Conservation (phyloP, 2,113 vertebrate species). For the Oostethus manadensis region DNA sequence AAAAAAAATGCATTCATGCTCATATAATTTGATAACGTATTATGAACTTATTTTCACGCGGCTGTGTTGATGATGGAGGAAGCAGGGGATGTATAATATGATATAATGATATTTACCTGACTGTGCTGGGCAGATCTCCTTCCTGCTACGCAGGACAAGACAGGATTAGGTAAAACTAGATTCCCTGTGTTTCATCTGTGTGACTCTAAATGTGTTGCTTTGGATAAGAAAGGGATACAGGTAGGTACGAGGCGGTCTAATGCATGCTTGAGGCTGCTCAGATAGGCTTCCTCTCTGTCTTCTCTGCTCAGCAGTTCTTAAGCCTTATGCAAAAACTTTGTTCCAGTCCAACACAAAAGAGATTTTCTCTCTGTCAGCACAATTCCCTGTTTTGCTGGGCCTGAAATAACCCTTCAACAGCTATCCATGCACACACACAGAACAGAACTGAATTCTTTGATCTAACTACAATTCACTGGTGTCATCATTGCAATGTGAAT, state of each 20-base stretch:
- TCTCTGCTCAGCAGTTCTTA: slow-evolving; percentile 46
- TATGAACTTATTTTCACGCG: slow-evolving; percentile 6
- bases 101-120: not conserved
- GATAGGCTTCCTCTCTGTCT: slow-evolving; percentile 23
- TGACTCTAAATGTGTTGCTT: slow-evolving; percentile 28
- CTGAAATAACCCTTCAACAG: slow-evolving; percentile 28
- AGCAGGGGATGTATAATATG: not conserved
- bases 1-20: not conserved
- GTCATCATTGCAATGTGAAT: slow-evolving; percentile 24
- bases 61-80: not conserved
- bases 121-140: slow-evolving; percentile 22
- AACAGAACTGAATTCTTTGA: slow-evolving; percentile 32
- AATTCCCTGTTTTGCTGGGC: slow-evolving; percentile 32
- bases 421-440: slow-evolving; percentile 10
- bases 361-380: slow-evolving; percentile 43
- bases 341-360: slow-evolving; percentile 40
- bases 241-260: slow-evolving; percentile 35
- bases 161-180: slow-evolving; percentile 25
- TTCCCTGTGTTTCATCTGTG: slow-evolving; percentile 15
- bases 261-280: slow-evolving; percentile 21
- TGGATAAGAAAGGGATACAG: slow-evolving; percentile 25
- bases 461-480: slow-evolving; percentile 24
- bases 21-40: slow-evolving; percentile 5
- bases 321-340: slow-evolving; percentile 41
- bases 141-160: slow-evolving; percentile 16